phyloP scores from a whole-genome alignment of 2,113 vertebrate species.

The Equus przewalskii region DNA sequence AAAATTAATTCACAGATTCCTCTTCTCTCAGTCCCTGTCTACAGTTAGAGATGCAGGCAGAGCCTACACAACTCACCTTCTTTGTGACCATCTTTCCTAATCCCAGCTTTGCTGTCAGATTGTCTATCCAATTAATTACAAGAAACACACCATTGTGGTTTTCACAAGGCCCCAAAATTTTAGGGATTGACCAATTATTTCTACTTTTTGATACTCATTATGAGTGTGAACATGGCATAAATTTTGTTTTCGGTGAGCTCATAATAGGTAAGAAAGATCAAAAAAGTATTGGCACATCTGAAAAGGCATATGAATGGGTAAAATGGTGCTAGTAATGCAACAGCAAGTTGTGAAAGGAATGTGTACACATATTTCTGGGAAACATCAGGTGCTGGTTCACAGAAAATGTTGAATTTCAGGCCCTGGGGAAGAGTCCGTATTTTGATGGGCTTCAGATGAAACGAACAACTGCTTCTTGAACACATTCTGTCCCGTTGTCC shows the following conservation, averaged over 20 bases:
- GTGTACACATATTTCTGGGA: background rate
- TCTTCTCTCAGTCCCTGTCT: background rate
- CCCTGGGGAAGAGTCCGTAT: background rate
- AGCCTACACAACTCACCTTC: background rate
- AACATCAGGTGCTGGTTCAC: background rate
- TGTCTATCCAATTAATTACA: fast-evolving
- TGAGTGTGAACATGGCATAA: background rate
- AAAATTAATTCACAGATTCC: background rate
- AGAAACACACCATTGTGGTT: background rate
- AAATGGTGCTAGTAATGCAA: fast-evolving
- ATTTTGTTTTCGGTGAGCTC: background rate
- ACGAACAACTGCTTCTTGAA: background rate
- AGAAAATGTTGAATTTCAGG: background rate
- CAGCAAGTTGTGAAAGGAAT: fast-evolving
- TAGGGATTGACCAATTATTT: background rate
- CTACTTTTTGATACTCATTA: background rate
- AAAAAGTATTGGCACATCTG: background rate
- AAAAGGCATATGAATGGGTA: background rate
- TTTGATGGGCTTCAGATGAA: background rate
- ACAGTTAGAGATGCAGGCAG: background rate
- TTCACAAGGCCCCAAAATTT: background rate
- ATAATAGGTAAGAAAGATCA: background rate
- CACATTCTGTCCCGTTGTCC: background rate
- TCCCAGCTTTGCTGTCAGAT: slow-evolving; percentile 25
- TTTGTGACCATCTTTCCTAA: background rate